Percentiles rank a stretch among this genome's conserved stretches.
Evolutionary conservation across 2,113 vertebrate species (phyloP).

Genomic region (Galemys pyrenaicus): DNA sequence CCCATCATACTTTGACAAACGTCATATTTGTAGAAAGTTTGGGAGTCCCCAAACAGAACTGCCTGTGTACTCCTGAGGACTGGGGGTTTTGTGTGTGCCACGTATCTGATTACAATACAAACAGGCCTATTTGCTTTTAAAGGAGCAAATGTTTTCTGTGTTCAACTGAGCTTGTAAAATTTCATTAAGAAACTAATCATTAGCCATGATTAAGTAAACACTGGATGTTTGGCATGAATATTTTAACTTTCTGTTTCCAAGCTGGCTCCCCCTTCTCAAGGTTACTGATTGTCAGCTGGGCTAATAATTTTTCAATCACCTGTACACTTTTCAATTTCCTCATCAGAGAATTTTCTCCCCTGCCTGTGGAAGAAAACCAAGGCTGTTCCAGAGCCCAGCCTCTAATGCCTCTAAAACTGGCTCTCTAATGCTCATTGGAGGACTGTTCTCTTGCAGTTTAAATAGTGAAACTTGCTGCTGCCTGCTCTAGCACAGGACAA

Average conservation of each 20-base stretch:
- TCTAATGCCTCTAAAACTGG: not conserved
- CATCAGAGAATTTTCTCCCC: not conserved
- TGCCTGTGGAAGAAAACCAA: not conserved
- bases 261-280: constrained; percentile 52
- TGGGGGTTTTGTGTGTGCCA: not conserved
- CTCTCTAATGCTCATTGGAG: not conserved
- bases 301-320: constrained; percentile 12
- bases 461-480: not conserved
- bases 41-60: not conserved
- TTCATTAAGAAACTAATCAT: constrained; percentile 75
- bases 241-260: constrained; percentile 60
- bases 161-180: constrained; percentile 71
- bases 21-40: not conserved
- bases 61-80: not conserved
- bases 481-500: not conserved
- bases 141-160: constrained; percentile 71
- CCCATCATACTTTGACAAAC: not conserved
- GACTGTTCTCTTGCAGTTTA: not conserved
- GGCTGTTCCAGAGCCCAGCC: not conserved
- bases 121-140: constrained; percentile 65
- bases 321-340: not conserved
- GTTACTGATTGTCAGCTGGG: constrained; percentile 29
- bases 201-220: constrained; percentile 72
- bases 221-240: constrained; percentile 56
- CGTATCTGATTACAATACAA: constrained; percentile 52